Base-by-base conservation (phyloP, 2,113 vertebrate genomes). In the Andinoacara biseriatus region DNA sequence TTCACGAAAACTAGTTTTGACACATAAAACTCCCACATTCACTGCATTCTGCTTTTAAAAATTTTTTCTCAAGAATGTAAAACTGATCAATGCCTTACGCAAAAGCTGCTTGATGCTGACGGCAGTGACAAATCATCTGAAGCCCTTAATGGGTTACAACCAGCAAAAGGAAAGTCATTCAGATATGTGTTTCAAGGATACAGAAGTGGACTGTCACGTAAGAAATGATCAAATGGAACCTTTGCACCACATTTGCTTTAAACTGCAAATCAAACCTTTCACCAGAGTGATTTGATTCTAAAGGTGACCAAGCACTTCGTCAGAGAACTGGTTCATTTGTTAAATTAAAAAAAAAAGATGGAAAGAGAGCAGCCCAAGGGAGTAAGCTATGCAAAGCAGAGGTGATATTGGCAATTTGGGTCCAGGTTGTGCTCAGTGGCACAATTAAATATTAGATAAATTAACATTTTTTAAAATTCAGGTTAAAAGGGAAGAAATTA, bases 71-170 rank as follows among this genome's bases (percentile, higher is more conserved):
- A 26, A 83, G 31, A 90, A 84, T 60, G 83, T 89, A 77, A 88
- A 88, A 78, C 63, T 87, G 84, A 89, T 86, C 86, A 86, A 87
- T 65, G 72, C 61, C 75, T 83, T 46, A 80, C 77, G 75, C 67
- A 57, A 82, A 58, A 74, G 4, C 11, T 9, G 17, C 67, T 46
- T 1, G 13, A 86, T 57, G 85, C 63, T 78, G 54, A 81, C 33
- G 61, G 58, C 86, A 80, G 80, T 84, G 80, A 87, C 84, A 76
- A 87, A 90, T 91, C 90, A 86, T 89, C 89, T 67, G 26, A 87
- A 90, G 81, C n/a, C 67, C 24, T 61, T 75, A 80, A 88, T 81
- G 40, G 33, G 84, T 80, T 86, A 83, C 63, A 81, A 81, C 65
- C 74, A 35, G 57, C 80, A 65, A 56, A 60, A 22, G 62, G 74